Conservation (phyloP, 2,113 vertebrate genomes). For the Alligator mississippiensis region DNA sequence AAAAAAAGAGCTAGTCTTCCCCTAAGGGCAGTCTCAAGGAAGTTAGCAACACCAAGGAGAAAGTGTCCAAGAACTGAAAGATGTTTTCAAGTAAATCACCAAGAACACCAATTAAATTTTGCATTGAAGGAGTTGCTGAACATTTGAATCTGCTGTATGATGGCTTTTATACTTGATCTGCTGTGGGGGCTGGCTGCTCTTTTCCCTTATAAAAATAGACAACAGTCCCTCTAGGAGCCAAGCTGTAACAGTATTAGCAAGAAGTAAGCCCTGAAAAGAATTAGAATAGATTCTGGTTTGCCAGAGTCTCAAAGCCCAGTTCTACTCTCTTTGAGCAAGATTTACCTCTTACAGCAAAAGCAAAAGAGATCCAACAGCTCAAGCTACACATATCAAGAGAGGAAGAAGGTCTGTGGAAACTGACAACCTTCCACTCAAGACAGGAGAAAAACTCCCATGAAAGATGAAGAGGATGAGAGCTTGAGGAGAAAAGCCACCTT, state of each 20-base stretch:
- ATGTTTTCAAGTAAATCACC: background rate
- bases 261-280: background rate
- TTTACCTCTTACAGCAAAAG: background rate
- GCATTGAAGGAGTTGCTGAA: background rate
- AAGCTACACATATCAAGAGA: background rate
- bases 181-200: fast-evolving
- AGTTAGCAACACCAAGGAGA: background rate
- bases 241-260: background rate
- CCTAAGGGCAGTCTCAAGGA: background rate
- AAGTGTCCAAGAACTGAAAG: background rate
- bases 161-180: fast-evolving
- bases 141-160: fast-evolving
- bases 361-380: background rate
- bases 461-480: background rate
- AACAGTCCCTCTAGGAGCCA: background rate
- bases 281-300: background rate
- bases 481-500: fast-evolving
- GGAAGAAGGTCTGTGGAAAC: background rate
- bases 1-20: background rate
- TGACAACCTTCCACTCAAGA: background rate
- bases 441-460: fast-evolving
- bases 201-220: background rate
- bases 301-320: background rate
- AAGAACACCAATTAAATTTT: background rate
- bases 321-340: background rate